phyloP scores from a whole-genome alignment of 1,140 invertebrate genomes.

The Drosophila parabipectinata region DNA sequence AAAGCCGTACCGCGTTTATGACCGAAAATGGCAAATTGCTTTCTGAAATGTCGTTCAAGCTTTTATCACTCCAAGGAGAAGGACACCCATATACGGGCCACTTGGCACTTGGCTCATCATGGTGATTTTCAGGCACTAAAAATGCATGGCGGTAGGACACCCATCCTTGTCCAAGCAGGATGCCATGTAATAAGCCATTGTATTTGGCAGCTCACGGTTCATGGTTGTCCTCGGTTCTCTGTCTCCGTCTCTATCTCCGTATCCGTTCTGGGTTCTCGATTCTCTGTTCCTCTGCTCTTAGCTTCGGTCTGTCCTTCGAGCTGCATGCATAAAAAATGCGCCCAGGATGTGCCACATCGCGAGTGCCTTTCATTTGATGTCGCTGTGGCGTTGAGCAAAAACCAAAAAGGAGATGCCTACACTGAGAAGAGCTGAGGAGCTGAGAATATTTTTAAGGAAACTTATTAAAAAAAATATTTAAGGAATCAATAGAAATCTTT shows the following conservation, averaged over 20 bases:
- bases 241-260: not conserved
- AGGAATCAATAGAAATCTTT: too few relatives aligned
- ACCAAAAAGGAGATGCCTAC: slow-evolving; percentile 19
- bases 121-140: slow-evolving; percentile 63
- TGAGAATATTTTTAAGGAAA: not conserved
- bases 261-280: not conserved
- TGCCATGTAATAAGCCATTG: slow-evolving; percentile 72
- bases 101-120: slow-evolving; percentile 70
- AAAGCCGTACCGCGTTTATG: slow-evolving; percentile 66
- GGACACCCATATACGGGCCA: slow-evolving; percentile 20
- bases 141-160: slow-evolving; percentile 48
- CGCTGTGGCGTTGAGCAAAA: slow-evolving; percentile 48
- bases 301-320: slow-evolving; percentile 31
- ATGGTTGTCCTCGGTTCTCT: slow-evolving; percentile 18
- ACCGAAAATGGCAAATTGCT: slow-evolving; percentile 74
- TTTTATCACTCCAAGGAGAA: slow-evolving; percentile 39
- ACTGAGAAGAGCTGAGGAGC: too few relatives aligned
- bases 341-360: slow-evolving; percentile 63
- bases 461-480: not conserved
- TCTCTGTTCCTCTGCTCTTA: slow-evolving; percentile 5
- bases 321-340: slow-evolving; percentile 68
- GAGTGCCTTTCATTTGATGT: slow-evolving; percentile 56
- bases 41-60: slow-evolving; percentile 57
- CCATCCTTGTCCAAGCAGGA: slow-evolving; percentile 36
- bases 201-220: slow-evolving; percentile 42